phyloP scores from a whole-genome alignment of 2,797 vertebrate genomes.

The Acipenser ruthenus region DNA sequence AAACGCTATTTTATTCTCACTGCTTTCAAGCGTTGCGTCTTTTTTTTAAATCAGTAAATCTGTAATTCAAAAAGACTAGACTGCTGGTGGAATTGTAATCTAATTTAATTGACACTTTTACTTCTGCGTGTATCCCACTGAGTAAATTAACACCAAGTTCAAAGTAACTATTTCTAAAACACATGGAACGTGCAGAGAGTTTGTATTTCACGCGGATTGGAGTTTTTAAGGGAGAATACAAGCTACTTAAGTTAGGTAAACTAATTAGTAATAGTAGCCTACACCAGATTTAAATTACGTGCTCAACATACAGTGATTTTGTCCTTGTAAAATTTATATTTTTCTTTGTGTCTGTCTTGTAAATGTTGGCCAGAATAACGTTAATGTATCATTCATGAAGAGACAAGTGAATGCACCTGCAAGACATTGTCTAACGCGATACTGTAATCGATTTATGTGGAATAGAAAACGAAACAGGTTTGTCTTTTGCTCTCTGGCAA shows the following conservation, averaged over 20 bases:
- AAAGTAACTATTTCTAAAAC: slow-evolving; percentile 35
- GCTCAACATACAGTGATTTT: no score
- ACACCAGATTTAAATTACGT: no score
- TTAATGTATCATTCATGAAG: no score
- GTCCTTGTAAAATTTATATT: no score
- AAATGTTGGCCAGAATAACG: no score
- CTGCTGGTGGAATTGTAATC: slow-evolving; percentile 17
- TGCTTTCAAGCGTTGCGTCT: slow-evolving; percentile 10
- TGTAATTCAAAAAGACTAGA: not conserved
- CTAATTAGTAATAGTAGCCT: slow-evolving; percentile 41
- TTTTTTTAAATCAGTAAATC: not conserved
- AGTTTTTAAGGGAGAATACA: slow-evolving; percentile 30
- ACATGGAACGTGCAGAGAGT: slow-evolving; percentile 35
- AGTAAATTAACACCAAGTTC: slow-evolving; percentile 49
- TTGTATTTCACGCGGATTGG: slow-evolving; percentile 30
- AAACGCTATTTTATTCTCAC: slow-evolving; percentile 18
- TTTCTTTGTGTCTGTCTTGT: no score
- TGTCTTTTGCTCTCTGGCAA: no score
- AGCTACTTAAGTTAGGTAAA: slow-evolving; percentile 56
- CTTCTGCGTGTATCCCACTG: slow-evolving; percentile 47
- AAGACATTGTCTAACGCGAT: no score
- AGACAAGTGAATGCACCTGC: no score
- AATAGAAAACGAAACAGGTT: no score
- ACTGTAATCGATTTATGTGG: no score
- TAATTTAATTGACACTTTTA: slow-evolving; percentile 58